Conservation (phyloP, 2,113 vertebrate genomes). For the Gnathonemus echidnorhynchus region DNA sequence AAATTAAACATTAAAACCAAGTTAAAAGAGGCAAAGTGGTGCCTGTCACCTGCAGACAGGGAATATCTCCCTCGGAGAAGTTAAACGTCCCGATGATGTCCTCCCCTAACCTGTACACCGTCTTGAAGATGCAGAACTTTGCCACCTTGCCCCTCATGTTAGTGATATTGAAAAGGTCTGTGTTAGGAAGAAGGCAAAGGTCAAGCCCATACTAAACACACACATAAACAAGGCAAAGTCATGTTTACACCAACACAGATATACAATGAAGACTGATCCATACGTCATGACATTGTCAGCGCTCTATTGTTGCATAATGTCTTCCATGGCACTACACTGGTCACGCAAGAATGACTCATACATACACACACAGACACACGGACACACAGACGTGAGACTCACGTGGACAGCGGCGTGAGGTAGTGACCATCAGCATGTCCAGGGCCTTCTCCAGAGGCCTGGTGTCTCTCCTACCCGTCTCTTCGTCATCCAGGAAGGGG, state of each 20-base stretch:
- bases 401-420: slow-evolving; percentile 77
- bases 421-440: slow-evolving; percentile 87
- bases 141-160: slow-evolving; percentile 87
- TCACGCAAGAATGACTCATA: not conserved
- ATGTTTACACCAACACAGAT: not conserved
- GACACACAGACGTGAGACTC: slow-evolving; percentile 26
- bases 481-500: slow-evolving; percentile 92
- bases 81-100: slow-evolving; percentile 88
- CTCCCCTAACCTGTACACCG: slow-evolving; percentile 87
- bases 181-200: slow-evolving; percentile 11
- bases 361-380: not conserved
- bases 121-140: slow-evolving; percentile 95
- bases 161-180: slow-evolving; percentile 94
- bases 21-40: not conserved
- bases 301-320: not conserved
- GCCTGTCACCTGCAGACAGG: slow-evolving; percentile 72
- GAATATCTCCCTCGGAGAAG: slow-evolving; percentile 89
- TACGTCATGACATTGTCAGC: not conserved
- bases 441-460: slow-evolving; percentile 76
- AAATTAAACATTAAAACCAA: not conserved
- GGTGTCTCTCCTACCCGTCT: slow-evolving; percentile 75
- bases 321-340: not conserved
- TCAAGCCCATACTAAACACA: not conserved
- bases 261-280: not conserved
- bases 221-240: not conserved